These are phyloP conservation scores for Valencia hispanica DNA, from an alignment of 2,797 vertebrate species.

Conservation along the genomic window DNA sequence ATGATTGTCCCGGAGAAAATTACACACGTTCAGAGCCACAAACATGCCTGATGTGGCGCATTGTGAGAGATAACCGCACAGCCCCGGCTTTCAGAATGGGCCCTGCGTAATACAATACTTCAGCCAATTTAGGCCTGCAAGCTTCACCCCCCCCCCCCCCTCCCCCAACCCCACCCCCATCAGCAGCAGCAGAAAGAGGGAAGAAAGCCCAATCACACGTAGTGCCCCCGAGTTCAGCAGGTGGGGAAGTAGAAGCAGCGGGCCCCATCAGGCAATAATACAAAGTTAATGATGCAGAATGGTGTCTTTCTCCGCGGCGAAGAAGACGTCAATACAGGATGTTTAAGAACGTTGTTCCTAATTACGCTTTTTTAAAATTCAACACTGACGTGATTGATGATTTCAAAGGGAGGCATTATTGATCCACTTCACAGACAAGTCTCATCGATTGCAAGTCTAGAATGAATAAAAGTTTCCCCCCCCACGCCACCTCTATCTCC, in stretches of 20 bases:
- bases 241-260: conserved; percentile 79
- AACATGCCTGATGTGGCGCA: conserved; percentile 39
- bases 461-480: conserved; percentile 75
- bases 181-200: conserved; percentile 68
- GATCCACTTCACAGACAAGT: conserved; percentile 88
- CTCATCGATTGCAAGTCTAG: conserved; percentile 85
- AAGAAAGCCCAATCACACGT: conserved; percentile 81
- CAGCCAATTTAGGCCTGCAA: conserved; percentile 69
- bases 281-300: conserved; percentile 87
- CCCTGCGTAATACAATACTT: conserved; percentile 65
- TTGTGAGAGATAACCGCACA: conserved; percentile 19
- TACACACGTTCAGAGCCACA: conserved; percentile 25
- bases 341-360: conserved; percentile 84
- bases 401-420: conserved; percentile 84
- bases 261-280: conserved; percentile 85
- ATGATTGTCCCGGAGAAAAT: conserved; percentile 44
- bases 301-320: conserved; percentile 83
- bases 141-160: conserved; percentile 57
- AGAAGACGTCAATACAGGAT: conserved; percentile 84
- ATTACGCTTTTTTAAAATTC: conserved; percentile 86
- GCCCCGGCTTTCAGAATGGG: conserved; percentile 43
- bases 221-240: conserved; percentile 73
- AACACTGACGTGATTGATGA: conserved; percentile 82
- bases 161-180: conserved; percentile 38
- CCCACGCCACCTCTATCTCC: conserved; percentile 54